These are phyloP conservation scores for Octopus bimaculoides DNA, from an alignment of 1,140 invertebrate species.

Conservation along the genomic window DNA sequence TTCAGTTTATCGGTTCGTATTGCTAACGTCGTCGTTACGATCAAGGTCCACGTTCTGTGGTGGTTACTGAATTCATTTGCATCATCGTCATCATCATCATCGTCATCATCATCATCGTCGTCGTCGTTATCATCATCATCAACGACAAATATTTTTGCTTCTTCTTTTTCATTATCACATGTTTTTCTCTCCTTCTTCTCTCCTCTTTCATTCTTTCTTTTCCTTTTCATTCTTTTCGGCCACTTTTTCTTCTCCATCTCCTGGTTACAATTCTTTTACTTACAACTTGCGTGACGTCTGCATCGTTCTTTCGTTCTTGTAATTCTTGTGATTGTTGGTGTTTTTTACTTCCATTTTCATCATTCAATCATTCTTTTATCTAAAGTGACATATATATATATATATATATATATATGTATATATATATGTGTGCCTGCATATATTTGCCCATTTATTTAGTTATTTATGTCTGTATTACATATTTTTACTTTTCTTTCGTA, in stretches of 20 bases:
- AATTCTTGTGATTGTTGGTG: no score
- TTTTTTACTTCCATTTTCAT: no score
- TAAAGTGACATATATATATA: no score
- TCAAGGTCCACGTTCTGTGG: neutral
- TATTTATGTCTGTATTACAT: no score
- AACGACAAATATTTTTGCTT: neutral
- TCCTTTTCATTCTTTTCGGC: neutral
- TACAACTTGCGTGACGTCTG: no score
- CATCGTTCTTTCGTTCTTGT: no score
- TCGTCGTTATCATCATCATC: neutral
- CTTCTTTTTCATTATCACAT: neutral
- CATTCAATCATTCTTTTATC: no score
- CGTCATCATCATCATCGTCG: constrained; percentile 2
- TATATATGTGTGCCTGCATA: no score
- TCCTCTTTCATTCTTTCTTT: neutral
- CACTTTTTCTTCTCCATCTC: constrained; percentile 5
- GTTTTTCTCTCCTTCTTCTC: neutral
- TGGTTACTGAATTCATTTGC: neutral
- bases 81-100: no score
- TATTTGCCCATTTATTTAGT: no score
- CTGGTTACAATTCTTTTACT: neutral
- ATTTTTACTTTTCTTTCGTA: no score
- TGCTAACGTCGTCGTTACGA: neutral
- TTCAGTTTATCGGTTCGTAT: neutral
- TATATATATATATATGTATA: no score